Conservation (phyloP, 2,888 invertebrate genomes). For the Epinotia ramella region DNA sequence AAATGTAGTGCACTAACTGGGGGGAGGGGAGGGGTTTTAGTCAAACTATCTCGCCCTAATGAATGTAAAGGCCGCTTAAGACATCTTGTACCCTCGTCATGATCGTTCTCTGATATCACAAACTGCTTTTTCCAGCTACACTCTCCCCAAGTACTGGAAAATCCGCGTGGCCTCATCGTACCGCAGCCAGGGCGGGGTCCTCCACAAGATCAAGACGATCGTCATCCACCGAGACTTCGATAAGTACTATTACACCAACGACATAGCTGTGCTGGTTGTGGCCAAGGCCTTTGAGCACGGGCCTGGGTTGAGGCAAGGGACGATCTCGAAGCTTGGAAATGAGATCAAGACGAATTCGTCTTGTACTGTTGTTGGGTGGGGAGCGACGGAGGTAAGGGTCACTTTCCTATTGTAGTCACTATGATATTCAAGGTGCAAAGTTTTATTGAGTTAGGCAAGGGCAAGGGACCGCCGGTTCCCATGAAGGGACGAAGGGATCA, state of each 20-base stretch:
- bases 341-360: constrained; percentile 67
- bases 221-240: constrained; percentile 69
- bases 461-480: too few species aligned
- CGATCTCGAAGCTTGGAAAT: constrained; percentile 68
- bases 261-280: constrained; percentile 70
- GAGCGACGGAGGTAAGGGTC: constrained; percentile 66
- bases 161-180: constrained; percentile 75
- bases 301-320: constrained; percentile 68
- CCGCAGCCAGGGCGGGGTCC: constrained; percentile 66
- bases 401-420: neutral
- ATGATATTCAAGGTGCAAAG: too few species aligned
- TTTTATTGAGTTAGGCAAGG: too few species aligned
- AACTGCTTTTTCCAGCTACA: constrained; percentile 62
- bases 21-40: too few species aligned
- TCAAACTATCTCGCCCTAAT: too few species aligned
- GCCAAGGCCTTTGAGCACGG: constrained; percentile 63
- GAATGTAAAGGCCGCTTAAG: too few species aligned
- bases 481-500: too few species aligned
- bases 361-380: constrained; percentile 75
- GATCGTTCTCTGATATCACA: too few species aligned
- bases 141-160: constrained; percentile 70
- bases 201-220: constrained; percentile 70
- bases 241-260: constrained; percentile 69
- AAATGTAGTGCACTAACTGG: too few species aligned
- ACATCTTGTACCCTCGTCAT: too few species aligned